phyloP scores from a whole-genome alignment of 2,888 invertebrate genomes.

The Hyposoter dolosus region DNA sequence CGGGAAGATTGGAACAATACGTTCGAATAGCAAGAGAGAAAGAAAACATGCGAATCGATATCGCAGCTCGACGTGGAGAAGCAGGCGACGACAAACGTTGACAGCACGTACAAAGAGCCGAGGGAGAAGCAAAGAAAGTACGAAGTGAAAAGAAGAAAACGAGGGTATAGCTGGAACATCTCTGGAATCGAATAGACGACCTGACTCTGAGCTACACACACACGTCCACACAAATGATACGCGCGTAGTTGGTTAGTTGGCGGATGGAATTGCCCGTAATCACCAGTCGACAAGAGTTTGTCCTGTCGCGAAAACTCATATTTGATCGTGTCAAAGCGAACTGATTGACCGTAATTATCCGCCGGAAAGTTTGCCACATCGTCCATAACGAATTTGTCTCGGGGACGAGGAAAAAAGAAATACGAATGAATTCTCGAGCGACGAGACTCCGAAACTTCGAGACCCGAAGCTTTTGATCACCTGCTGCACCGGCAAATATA shows the following conservation, averaged over 20 bases:
- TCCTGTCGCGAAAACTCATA: not conserved
- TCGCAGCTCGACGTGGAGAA: constrained; percentile 63
- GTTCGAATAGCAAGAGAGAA: constrained; percentile 19
- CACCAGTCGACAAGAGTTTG: not conserved
- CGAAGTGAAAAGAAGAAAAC: constrained; percentile 41
- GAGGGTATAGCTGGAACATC: constrained; percentile 40
- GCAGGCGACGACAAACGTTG: constrained; percentile 43
- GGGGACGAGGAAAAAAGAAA: too few species aligned
- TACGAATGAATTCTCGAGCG: not conserved
- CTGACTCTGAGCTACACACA: constrained; percentile 48
- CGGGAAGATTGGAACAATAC: constrained; percentile 73
- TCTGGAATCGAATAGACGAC: constrained; percentile 52
- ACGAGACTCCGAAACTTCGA: not conserved
- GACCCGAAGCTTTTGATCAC: not conserved
- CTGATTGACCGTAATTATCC: not conserved
- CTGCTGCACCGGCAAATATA: not conserved
- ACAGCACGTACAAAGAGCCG: constrained; percentile 31
- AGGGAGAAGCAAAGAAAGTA: constrained; percentile 45
- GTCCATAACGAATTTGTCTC: not conserved
- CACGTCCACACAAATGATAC: not conserved
- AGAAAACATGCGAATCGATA: constrained; percentile 72
- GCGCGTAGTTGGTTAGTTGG: not conserved
- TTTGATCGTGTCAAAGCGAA: not conserved
- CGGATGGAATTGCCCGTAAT: not conserved
- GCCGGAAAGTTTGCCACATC: not conserved